Conservation (phyloP, 2,113 vertebrate species). For the Oncorhynchus nerka region DNA sequence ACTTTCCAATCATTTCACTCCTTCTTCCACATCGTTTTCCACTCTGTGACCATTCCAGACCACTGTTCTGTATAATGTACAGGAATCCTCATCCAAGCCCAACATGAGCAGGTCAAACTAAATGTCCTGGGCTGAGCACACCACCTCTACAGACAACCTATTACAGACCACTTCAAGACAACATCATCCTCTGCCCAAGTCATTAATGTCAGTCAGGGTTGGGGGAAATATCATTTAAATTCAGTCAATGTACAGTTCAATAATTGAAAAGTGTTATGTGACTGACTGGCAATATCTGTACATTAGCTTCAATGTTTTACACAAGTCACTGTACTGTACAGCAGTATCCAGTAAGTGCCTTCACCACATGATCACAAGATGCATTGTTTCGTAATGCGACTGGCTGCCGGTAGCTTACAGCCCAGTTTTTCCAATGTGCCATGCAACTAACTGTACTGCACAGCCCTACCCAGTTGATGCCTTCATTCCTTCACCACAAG, state of each 20-base stretch:
- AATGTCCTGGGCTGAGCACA: neutral
- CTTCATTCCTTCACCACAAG: no score
- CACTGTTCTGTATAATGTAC: slow-evolving; percentile 30
- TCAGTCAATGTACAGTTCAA: no score
- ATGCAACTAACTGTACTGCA: no score
- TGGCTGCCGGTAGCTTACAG: no score
- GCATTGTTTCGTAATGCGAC: no score
- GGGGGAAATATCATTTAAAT: no score
- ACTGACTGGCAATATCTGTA: slow-evolving; percentile 4
- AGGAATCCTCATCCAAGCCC: slow-evolving; percentile 14
- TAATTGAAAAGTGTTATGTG: slow-evolving; percentile 2
- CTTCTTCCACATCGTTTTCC: slow-evolving; percentile 25
- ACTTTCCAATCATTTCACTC: slow-evolving; percentile 29
- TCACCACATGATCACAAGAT: no score
- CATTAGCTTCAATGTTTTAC: no score
- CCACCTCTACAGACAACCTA: neutral
- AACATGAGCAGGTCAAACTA: slow-evolving; percentile 19
- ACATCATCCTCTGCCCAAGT: neutral
- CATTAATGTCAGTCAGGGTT: neutral
- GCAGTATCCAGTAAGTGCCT: neutral
- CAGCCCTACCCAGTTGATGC: no score
- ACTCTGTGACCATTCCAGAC: slow-evolving; percentile 35
- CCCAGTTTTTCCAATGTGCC: no score
- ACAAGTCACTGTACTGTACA: neutral
- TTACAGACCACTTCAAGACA: neutral